Percentiles rank a stretch among this genome's conserved stretches.
Evolutionary conservation across 2,888 invertebrate species (phyloP).

Genomic region (Idaea dimidiata): DNA sequence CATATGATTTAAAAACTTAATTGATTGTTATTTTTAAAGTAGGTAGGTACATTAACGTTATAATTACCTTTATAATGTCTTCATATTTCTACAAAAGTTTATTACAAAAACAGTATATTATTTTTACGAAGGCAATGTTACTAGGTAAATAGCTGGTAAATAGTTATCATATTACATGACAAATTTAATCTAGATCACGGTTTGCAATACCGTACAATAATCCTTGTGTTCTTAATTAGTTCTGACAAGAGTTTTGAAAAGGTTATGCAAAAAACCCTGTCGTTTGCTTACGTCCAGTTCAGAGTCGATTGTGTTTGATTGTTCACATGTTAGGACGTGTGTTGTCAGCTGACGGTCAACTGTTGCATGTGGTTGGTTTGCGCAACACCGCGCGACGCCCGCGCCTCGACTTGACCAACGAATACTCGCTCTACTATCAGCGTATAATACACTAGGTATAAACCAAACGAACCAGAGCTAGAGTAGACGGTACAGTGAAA

Average conservation of each 20-base stretch:
- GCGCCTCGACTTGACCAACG: conserved; percentile 42
- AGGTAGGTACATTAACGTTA: too few relatives aligned
- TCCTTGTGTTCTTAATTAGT: background rate
- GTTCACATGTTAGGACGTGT: conserved; percentile 6
- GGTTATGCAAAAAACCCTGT: conserved; percentile 8
- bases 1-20: too few relatives aligned
- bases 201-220: background rate
- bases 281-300: conserved; percentile 1
- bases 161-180: too few relatives aligned
- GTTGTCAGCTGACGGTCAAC: conserved; percentile 21
- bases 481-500: too few relatives aligned
- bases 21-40: too few relatives aligned
- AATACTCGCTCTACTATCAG: conserved; percentile 23
- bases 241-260: conserved; percentile 11
- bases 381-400: conserved; percentile 49
- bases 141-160: too few relatives aligned
- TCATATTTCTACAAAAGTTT: too few relatives aligned
- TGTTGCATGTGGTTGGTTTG: conserved; percentile 39
- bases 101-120: too few relatives aligned
- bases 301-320: conserved; percentile 8
- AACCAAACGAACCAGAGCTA: too few relatives aligned
- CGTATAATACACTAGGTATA: background rate
- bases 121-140: too few relatives aligned
- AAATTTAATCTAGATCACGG: background rate
- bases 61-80: too few relatives aligned